Evolutionary conservation across 2,888 invertebrate genomes (phyloP).

Genomic region (Dryobota labecula): DNA sequence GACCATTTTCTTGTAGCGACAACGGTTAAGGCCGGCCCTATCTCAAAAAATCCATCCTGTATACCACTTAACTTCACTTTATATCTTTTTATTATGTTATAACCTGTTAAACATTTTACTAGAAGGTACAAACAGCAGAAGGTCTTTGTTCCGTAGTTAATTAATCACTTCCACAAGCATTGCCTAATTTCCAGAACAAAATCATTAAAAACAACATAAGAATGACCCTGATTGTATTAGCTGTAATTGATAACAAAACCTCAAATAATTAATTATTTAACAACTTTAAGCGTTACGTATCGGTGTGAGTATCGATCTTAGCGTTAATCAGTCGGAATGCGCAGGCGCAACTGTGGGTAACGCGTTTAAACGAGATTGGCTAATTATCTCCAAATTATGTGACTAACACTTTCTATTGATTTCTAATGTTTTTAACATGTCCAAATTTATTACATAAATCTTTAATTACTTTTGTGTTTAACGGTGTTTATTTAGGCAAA

Average conservation of each 20-base stretch:
- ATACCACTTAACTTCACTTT: not conserved
- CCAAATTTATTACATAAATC: constrained; percentile 26
- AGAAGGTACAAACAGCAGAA: not conserved
- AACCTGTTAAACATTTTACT: not conserved
- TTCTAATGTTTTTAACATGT: constrained; percentile 62
- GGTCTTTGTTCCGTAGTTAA: constrained; percentile 10
- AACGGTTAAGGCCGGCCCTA: no score
- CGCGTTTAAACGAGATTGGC: constrained; percentile 73
- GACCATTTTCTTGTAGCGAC: no score
- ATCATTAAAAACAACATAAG: not conserved
- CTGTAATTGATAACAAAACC: constrained; percentile 2
- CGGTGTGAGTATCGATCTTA: constrained; percentile 49
- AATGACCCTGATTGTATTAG: constrained; percentile 27
- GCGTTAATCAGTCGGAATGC: constrained; percentile 69
- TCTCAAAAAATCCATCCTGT: no score
- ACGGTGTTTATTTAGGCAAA: not conserved
- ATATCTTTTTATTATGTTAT: not conserved
- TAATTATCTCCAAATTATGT: constrained; percentile 76
- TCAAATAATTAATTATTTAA: constrained; percentile 11
- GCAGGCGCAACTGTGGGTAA: constrained; percentile 66
- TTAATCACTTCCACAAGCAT: constrained; percentile 16
- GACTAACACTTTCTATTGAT: constrained; percentile 71
- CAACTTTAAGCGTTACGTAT: constrained; percentile 1
- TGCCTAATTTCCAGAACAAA: not conserved
- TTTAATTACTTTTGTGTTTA: constrained; percentile 20